These are phyloP conservation scores for Lysandra bellargus DNA, from an alignment of 2,888 invertebrate genomes.

Conservation along the genomic window DNA sequence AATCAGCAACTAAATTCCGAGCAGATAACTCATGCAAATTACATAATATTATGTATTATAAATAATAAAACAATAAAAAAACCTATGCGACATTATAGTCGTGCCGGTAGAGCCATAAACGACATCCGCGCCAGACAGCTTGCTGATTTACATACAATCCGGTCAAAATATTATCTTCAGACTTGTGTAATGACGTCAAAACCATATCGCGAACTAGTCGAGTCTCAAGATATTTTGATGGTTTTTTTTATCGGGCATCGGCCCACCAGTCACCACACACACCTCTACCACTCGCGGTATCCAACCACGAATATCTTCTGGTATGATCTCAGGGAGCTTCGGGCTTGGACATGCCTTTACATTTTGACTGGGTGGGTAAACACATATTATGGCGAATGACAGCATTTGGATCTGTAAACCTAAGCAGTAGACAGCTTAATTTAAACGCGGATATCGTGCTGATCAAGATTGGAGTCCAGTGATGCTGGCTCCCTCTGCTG, in stretches of 20 bases:
- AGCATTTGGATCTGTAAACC: too few species aligned
- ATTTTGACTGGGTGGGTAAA: too few species aligned
- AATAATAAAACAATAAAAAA: neutral
- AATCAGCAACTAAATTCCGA: neutral
- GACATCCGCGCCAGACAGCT: neutral
- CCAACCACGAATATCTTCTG: too few species aligned
- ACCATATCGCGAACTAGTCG: neutral
- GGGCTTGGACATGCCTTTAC: too few species aligned
- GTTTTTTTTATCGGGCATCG: neutral
- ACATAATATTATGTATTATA: neutral
- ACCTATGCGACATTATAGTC: neutral
- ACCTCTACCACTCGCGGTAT: neutral
- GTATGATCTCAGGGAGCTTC: too few species aligned
- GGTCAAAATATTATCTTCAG: neutral
- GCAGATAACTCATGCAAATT: neutral
- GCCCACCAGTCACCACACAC: neutral
- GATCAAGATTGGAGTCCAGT: too few species aligned
- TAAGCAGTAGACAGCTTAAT: too few species aligned
- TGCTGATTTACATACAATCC: neutral
- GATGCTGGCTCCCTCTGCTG: too few species aligned
- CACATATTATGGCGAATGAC: too few species aligned
- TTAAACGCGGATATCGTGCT: too few species aligned
- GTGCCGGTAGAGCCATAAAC: neutral
- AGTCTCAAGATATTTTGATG: neutral
- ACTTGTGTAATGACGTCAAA: neutral